A percentile compares a stretch with the other conserved stretches of the same genome.
Evolutionary conservation across 2,888 invertebrate genomes (phyloP).

Genomic region (Drosophila robusta): DNA sequence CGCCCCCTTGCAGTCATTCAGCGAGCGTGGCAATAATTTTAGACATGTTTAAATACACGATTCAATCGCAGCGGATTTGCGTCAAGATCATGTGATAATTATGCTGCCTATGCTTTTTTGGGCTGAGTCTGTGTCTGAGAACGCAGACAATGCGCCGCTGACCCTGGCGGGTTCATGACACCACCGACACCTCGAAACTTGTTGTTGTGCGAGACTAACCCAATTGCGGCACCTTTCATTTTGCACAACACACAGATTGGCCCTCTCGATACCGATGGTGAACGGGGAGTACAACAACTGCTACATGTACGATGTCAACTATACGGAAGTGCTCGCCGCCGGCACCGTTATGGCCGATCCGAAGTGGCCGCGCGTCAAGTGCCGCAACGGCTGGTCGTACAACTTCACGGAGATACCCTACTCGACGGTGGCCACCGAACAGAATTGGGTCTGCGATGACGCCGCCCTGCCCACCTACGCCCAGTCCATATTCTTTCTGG

Average conservation of each 20-base stretch:
- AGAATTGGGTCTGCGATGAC: conserved; percentile 95
- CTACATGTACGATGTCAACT: conserved; percentile 92
- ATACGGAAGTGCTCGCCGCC: conserved; percentile 87
- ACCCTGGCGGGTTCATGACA: conserved; percentile 49
- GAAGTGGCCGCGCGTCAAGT: conserved; percentile 89
- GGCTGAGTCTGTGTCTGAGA: conserved; percentile 23
- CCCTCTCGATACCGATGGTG: conserved; percentile 89
- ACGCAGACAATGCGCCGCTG: conserved; percentile 40
- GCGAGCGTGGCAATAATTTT: conserved; percentile 36
- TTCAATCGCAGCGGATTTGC: conserved; percentile 35
- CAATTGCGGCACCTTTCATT: conserved; percentile 19
- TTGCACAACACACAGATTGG: conserved; percentile 86
- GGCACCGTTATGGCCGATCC: conserved; percentile 87
- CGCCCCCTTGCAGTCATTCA: conserved; percentile 19
- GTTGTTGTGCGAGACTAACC: conserved; percentile 33
- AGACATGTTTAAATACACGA: conserved; percentile 30
- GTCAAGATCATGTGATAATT: conserved; percentile 56
- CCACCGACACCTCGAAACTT: conserved; percentile 32
- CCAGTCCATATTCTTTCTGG: conserved; percentile 94
- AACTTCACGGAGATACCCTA: conserved; percentile 93
- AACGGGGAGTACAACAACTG: conserved; percentile 89
- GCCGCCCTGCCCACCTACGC: conserved; percentile 91
- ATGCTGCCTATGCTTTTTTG: conserved; percentile 35
- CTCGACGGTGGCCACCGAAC: conserved; percentile 92
- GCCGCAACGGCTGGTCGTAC: conserved; percentile 93